These are phyloP conservation scores for Myotis planiceps DNA, from an alignment of 2,797 vertebrate species.

Conservation along the genomic window DNA sequence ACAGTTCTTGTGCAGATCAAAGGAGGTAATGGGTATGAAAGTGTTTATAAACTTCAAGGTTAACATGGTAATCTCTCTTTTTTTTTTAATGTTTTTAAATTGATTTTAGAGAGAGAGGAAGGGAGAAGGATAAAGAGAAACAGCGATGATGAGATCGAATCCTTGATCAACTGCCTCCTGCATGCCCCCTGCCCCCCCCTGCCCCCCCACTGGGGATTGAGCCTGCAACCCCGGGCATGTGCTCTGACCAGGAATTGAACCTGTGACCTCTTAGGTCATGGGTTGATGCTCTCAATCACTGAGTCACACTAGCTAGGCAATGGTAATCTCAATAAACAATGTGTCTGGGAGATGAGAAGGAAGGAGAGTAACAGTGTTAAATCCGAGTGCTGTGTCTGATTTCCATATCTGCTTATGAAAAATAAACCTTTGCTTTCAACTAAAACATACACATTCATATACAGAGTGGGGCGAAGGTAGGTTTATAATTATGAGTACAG, in stretches of 20 bases:
- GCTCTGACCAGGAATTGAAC: no score
- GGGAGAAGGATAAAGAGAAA: no score
- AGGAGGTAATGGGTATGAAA: background rate
- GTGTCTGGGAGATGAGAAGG: background rate
- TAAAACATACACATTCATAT: background rate
- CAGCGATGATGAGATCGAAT: no score
- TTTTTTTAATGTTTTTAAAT: no score
- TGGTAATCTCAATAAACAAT: background rate
- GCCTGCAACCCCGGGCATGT: no score
- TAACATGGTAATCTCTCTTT: background rate
- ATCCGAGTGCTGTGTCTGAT: background rate
- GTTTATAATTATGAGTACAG: background rate
- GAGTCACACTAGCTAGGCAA: background rate
- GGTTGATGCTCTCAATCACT: no score
- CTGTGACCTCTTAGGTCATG: no score
- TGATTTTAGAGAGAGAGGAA: no score
- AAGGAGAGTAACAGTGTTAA: background rate
- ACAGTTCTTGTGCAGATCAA: background rate
- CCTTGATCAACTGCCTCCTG: no score
- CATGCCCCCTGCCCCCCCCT: no score
- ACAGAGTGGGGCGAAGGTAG: background rate
- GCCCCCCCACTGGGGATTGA: no score
- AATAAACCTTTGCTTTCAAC: background rate
- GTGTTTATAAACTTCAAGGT: background rate
- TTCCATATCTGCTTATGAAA: background rate